A percentile compares a stretch with the other conserved stretches of the same genome.
phyloP scores from a whole-genome alignment of 2,888 invertebrate species.

The Bombylius major region DNA sequence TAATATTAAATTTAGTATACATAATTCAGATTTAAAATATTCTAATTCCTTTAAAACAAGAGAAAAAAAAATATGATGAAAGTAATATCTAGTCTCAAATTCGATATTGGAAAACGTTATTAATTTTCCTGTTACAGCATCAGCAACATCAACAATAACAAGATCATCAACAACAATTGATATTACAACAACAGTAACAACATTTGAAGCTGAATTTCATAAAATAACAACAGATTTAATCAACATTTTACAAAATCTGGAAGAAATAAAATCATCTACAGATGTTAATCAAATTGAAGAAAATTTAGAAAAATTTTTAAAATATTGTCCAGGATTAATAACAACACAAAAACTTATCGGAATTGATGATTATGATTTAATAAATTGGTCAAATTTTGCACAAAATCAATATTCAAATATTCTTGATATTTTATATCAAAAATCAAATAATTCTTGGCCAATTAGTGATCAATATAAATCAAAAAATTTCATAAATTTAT shows the following conservation, averaged over 20 bases:
- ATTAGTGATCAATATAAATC: conserved; percentile 16
- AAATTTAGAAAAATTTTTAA: background rate
- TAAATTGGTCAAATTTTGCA: conserved; percentile 32
- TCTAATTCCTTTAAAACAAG: too few species aligned
- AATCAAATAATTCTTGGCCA: conserved; percentile 48
- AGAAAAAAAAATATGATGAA: background rate
- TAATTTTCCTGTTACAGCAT: conserved; percentile 30
- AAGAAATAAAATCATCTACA: conserved; percentile 27
- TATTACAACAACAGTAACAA: background rate
- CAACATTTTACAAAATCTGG: conserved; percentile 19
- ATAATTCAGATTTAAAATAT: too few species aligned
- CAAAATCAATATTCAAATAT: conserved; percentile 40
- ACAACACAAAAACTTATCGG: conserved; percentile 53
- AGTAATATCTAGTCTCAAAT: too few species aligned
- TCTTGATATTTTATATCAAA: conserved; percentile 38
- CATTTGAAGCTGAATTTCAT: conserved; percentile 9
- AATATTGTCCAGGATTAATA: conserved; percentile 32
- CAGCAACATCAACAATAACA: conserved; percentile 9
- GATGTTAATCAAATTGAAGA: conserved; percentile 28
- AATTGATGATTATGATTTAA: conserved; percentile 36
- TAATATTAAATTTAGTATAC: too few species aligned
- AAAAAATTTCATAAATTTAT: conserved; percentile 21
- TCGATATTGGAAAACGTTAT: background rate
- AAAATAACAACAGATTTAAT: conserved; percentile 20
- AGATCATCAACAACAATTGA: background rate